phyloP scores from a whole-genome alignment of 92 coral and sea anemone genomes.

The Actinostola sp. region DNA sequence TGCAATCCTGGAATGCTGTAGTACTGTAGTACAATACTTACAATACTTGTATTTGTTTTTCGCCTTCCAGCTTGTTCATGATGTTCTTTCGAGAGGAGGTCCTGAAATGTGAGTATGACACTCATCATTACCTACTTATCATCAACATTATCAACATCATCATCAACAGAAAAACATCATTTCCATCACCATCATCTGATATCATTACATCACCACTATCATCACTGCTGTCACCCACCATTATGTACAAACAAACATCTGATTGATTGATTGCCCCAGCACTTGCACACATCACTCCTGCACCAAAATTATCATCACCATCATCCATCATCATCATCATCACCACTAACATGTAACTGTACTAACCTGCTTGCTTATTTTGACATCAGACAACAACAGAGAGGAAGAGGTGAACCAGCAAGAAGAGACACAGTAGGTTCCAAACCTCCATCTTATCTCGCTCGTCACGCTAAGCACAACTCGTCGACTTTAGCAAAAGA shows the following conservation, averaged over 20 bases:
- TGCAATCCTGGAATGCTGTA: no score
- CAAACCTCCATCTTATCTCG: constrained; percentile 84
- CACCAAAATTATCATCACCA: no score
- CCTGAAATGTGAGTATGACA: constrained; percentile 63
- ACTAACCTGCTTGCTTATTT: not conserved
- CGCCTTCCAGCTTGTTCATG: constrained; percentile 74
- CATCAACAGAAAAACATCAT: not conserved
- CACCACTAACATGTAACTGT: no score
- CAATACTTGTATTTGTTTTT: not conserved
- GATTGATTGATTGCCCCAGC: no score
- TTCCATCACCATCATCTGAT: not conserved
- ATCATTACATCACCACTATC: not conserved
- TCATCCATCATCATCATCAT: no score
- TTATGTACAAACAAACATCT: no score
- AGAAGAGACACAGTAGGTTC: constrained; percentile 70
- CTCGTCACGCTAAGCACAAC: constrained; percentile 84
- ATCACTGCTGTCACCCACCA: not conserved
- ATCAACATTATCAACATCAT: not conserved
- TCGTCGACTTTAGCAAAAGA: constrained; percentile 88
- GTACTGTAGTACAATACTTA: no score
- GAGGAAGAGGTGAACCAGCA: constrained; percentile 82
- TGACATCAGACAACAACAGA: constrained; percentile 69
- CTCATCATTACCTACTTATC: not conserved
- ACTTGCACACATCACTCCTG: no score
- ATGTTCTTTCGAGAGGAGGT: constrained; percentile 68